A percentile compares a stretch with the other conserved stretches of the same genome.
Evolutionary conservation across 2,113 vertebrate species (phyloP).

Genomic region (Podarcis raffonei): DNA sequence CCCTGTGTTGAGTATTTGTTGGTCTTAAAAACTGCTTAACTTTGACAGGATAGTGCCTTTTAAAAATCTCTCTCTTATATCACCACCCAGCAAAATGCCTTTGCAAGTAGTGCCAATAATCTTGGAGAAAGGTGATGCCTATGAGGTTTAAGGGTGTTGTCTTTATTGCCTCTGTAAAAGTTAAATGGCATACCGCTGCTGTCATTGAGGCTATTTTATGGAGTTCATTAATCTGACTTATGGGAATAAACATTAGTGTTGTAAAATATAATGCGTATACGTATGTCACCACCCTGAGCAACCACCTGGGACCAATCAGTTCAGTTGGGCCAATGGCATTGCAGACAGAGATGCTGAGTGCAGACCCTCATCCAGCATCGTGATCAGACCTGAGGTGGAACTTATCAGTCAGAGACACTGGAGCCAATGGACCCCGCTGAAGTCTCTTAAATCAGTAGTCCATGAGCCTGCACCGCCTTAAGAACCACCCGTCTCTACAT

Average conservation of each 20-base stretch:
- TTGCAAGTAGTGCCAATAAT: not conserved
- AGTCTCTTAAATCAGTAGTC: too few species aligned
- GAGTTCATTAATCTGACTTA: not conserved
- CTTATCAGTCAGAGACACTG: too few species aligned
- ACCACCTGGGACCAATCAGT: too few species aligned
- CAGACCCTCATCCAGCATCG: too few species aligned
- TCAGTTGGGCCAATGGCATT: too few species aligned
- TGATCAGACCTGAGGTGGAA: too few species aligned
- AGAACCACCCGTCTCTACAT: too few species aligned
- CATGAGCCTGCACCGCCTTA: too few species aligned
- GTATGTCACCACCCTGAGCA: not conserved
- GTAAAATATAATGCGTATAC: not conserved
- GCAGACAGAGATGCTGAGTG: too few species aligned
- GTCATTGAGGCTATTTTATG: not conserved
- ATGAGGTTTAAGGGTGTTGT: not conserved
- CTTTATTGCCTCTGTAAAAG: not conserved
- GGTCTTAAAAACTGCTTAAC: not conserved
- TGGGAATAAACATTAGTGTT: not conserved
- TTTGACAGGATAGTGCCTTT: not conserved
- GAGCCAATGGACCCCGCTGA: too few species aligned
- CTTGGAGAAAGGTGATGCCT: not conserved
- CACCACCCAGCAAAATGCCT: not conserved
- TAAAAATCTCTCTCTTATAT: too few species aligned
- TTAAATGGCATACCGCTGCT: not conserved
- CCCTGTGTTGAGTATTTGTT: too few species aligned